phyloP scores from a whole-genome alignment of 2,113 vertebrate species.

The Brienomyrus brachyistius region DNA sequence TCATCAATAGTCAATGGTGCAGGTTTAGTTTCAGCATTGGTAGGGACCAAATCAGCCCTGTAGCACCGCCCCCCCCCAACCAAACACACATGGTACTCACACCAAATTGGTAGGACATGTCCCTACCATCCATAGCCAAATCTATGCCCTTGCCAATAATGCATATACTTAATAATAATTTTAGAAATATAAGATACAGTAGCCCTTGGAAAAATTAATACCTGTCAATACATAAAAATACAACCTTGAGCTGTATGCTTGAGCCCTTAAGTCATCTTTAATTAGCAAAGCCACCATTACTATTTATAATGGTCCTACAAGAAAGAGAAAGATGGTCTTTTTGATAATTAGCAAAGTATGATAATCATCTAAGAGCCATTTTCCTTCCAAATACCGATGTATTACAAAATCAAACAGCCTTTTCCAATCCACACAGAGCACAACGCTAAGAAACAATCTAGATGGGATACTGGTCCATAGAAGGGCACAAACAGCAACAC shows the following conservation, averaged over 20 bases:
- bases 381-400: background rate
- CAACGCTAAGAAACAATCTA: background rate
- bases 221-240: background rate
- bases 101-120: background rate
- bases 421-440: background rate
- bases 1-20: background rate
- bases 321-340: background rate
- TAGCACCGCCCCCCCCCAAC: too few species aligned
- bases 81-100: too few species aligned
- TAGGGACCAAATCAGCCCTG: background rate
- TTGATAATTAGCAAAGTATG: background rate
- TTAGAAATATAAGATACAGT: background rate
- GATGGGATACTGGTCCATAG: background rate
- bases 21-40: background rate
- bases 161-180: background rate
- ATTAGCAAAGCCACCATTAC: background rate
- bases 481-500: background rate
- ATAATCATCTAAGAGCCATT: background rate
- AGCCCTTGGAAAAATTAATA: background rate
- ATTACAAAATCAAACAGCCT: background rate
- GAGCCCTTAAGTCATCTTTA: background rate
- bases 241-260: background rate
- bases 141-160: background rate
- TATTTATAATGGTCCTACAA: background rate
- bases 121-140: background rate